These are phyloP conservation scores for Gnatocerus cornutus DNA, from an alignment of 2,888 invertebrate genomes.

Conservation along the genomic window DNA sequence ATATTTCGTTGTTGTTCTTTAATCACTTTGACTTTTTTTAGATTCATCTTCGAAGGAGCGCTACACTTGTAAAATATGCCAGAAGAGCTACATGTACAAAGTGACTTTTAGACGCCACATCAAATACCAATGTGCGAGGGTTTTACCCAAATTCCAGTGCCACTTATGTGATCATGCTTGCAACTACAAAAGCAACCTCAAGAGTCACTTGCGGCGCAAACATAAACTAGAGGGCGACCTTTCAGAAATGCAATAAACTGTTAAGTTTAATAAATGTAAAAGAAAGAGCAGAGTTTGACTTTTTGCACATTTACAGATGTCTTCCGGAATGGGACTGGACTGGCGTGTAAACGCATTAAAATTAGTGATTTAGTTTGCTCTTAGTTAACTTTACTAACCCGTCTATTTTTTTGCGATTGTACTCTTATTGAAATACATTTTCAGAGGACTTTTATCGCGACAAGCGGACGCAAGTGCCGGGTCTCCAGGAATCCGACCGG, in stretches of 20 bases:
- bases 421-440: conserved; percentile 41
- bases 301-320: conserved; percentile 7
- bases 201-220: conserved; percentile 55
- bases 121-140: conserved; percentile 52
- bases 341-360: too few species aligned
- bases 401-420: background rate
- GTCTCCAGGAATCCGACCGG: conserved; percentile 22
- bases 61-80: conserved; percentile 48
- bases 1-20: background rate
- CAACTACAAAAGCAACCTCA: conserved; percentile 57
- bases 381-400: conserved; percentile 32
- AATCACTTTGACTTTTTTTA: conserved; percentile 23
- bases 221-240: conserved; percentile 48
- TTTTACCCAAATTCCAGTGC: conserved; percentile 53
- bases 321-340: background rate
- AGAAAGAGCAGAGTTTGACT: conserved; percentile 6
- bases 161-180: conserved; percentile 53
- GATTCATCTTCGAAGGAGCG: background rate
- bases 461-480: conserved; percentile 11
- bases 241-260: conserved; percentile 4
- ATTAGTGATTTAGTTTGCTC: conserved; percentile 8
- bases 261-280: conserved; percentile 3
- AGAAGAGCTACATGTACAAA: conserved; percentile 50
- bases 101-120: conserved; percentile 48
- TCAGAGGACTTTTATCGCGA: conserved; percentile 34